A percentile compares a stretch with the other conserved stretches of the same genome.
Conservation (phyloP, 2,113 vertebrate genomes). For the Pygoscelis antarcticus region DNA sequence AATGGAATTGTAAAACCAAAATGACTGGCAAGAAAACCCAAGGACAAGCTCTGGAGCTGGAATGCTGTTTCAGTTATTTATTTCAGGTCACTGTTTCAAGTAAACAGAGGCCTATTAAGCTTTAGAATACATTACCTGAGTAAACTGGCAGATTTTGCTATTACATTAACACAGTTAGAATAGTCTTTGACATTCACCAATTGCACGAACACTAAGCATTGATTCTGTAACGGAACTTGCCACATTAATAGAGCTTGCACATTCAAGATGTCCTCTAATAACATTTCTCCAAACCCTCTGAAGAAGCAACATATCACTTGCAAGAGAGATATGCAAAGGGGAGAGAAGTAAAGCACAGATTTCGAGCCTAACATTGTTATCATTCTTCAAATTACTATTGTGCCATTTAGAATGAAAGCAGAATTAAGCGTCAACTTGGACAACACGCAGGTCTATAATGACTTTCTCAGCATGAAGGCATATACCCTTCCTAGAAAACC, state of each 20-base stretch:
- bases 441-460: not conserved
- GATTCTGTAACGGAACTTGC: not conserved
- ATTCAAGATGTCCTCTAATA: not conserved
- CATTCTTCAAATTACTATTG: not conserved
- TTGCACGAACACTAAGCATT: not conserved
- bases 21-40: conserved; percentile 1
- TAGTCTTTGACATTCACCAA: not conserved
- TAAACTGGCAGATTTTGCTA: not conserved
- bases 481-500: not conserved
- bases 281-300: not conserved
- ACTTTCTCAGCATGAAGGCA: not conserved
- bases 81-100: conserved; percentile 22
- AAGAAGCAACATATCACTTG: not conserved
- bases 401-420: not conserved
- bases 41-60: conserved; percentile 6
- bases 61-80: not conserved
- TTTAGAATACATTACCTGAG: conserved; percentile 4
- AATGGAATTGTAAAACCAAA: not conserved
- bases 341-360: not conserved
- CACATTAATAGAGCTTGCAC: not conserved
- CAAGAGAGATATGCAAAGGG: not conserved
- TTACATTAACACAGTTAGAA: not conserved
- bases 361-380: not conserved
- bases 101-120: conserved; percentile 33
- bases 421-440: not conserved